Evolutionary conservation across 2,888 invertebrate species (phyloP).

Genomic region (Pseudanteris insignis): DNA sequence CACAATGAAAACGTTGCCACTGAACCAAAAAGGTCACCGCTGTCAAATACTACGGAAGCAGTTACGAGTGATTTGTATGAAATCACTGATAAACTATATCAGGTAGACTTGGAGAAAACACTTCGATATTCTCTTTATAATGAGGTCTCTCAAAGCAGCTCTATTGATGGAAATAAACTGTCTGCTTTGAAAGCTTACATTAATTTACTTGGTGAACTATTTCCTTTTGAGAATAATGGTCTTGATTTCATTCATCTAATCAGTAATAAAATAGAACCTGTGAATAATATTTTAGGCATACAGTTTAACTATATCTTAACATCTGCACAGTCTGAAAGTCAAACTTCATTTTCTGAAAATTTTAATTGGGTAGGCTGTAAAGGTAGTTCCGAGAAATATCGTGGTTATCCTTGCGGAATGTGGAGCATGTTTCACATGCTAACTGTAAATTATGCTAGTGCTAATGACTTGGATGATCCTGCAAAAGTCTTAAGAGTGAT

Average conservation of each 20-base stretch:
- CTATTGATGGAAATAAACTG: conserved; percentile 77
- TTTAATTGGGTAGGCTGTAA: conserved; percentile 81
- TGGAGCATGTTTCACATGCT: conserved; percentile 96
- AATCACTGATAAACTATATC: conserved; percentile 72
- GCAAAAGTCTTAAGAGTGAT: conserved; percentile 82
- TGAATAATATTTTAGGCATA: conserved; percentile 70
- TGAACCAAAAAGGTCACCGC: not conserved
- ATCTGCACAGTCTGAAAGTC: conserved; percentile 68
- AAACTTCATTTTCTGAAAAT: conserved; percentile 69
- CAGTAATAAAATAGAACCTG: conserved; percentile 70
- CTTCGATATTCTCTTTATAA: conserved; percentile 83
- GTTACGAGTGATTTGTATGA: not conserved
- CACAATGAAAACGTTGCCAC: not conserved
- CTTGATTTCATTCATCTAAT: conserved; percentile 64
- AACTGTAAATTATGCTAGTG: conserved; percentile 73
- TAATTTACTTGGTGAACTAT: conserved; percentile 76
- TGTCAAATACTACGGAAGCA: too few relatives aligned
- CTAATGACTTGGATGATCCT: conserved; percentile 66
- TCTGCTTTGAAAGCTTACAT: conserved; percentile 80
- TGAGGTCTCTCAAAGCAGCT: conserved; percentile 78
- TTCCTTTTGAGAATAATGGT: conserved; percentile 79
- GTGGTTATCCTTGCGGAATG: conserved; percentile 93
- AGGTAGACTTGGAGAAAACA: conserved; percentile 88
- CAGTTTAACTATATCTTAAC: conserved; percentile 71
- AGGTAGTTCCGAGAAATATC: conserved; percentile 77